Conservation (phyloP, 2,113 vertebrate genomes). For the Paracanthobrama guichenoti region DNA sequence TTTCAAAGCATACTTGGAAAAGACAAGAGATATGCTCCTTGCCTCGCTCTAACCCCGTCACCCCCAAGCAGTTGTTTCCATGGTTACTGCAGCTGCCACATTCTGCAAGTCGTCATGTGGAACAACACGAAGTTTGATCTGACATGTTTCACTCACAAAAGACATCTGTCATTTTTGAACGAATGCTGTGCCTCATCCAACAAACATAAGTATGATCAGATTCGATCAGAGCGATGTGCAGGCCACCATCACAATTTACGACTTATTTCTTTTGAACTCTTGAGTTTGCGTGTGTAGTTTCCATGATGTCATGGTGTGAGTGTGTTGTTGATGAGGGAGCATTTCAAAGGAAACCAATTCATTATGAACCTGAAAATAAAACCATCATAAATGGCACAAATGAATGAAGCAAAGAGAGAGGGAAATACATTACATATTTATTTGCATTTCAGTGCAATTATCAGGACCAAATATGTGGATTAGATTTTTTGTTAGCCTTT, state of each 20-base stretch:
- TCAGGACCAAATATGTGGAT: background rate
- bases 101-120: background rate
- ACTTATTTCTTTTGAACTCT: background rate
- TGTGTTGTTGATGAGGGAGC: background rate
- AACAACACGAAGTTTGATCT: slow-evolving; percentile 18
- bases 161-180: slow-evolving; percentile 18
- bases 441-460: slow-evolving; percentile 4
- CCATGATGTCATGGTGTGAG: background rate
- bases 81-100: slow-evolving; percentile 35
- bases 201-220: slow-evolving; percentile 4
- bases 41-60: background rate
- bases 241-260: background rate
- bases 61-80: slow-evolving; percentile 36
- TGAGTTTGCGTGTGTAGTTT: background rate
- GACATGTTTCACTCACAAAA: slow-evolving; percentile 21
- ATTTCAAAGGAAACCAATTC: background rate
- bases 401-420: background rate
- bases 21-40: background rate
- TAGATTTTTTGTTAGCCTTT: background rate
- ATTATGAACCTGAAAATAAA: background rate
- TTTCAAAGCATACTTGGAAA: slow-evolving; percentile 19
- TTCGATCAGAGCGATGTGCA: background rate
- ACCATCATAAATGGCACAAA: background rate
- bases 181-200: background rate
- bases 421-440: slow-evolving; percentile 2